Conservation (phyloP, 2,797 vertebrate species). For the Chelidonichthys spinosus region DNA sequence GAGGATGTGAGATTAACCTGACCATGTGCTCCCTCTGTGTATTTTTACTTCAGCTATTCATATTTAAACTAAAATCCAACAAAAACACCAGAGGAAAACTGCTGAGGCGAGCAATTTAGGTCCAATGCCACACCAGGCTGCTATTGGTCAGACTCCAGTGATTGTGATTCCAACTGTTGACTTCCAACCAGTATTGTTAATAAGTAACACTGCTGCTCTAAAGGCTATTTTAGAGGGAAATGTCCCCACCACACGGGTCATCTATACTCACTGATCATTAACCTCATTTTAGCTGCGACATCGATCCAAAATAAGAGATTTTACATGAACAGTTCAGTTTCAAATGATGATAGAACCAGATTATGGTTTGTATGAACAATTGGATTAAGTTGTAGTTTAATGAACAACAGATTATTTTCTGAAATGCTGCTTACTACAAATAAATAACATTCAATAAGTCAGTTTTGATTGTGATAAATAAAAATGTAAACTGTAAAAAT, state of each 20-base stretch:
- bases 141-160: conserved; percentile 3
- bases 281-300: not conserved
- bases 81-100: conserved; percentile 31
- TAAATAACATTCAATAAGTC: not conserved
- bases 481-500: not conserved
- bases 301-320: not conserved
- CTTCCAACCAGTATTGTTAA: conserved; percentile 49
- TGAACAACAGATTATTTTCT: not conserved
- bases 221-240: not conserved
- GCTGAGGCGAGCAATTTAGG: conserved; percentile 22
- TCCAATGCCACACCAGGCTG: not conserved
- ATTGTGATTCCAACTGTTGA: conserved; percentile 30
- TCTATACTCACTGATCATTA: conserved; percentile 13
- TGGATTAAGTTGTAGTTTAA: not conserved
- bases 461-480: no score
- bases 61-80: conserved; percentile 13
- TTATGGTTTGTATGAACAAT: not conserved
- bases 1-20: conserved; percentile 19
- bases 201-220: conserved; percentile 42
- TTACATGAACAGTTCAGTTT: not conserved
- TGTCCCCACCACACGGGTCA: not conserved
- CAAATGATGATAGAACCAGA: not conserved
- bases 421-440: not conserved
- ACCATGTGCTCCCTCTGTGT: not conserved
- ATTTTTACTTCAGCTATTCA: conserved; percentile 15